Base-by-base conservation (phyloP, 2,797 vertebrate species). In the Gobionotothen gibberifrons region DNA sequence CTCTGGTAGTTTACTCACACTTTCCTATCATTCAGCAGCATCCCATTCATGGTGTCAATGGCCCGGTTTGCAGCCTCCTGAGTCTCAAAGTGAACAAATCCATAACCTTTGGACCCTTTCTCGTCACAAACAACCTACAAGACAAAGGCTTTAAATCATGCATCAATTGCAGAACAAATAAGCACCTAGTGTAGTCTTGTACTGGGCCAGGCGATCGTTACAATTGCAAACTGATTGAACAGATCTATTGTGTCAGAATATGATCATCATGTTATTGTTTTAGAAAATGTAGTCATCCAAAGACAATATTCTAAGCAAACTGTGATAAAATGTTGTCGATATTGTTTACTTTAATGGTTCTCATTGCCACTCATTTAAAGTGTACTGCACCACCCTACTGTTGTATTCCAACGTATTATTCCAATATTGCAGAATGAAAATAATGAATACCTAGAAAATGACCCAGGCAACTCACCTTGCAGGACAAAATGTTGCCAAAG, bases 51-150 rank as follows among this genome's bases (percentile, higher is more conserved):
- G 54, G 96, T 98, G 3, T 94, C 91, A 13, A 99, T 99, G 69
- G 98, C 97, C 26, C 95, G 93, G 87, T 95, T 95, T 0, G 98
- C 97, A 21, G 97, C 97, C 87, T 99, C 97, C 0, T 97, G 95
- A 0, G 98, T 99, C 90, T 99, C 98, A 89, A 99, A 99, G 86
- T 99, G 98, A 85, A 99, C 98, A 81, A 99, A 99, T 66, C 98
- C 98, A 1, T 99, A 99, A 69, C 98, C 98, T 82, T 97, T 96
- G 32, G 98, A 99, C 75, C 98, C 97, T 0, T 95, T 96, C 68
- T 98, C 96, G 42, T 99, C 97, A 91, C 96, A 97, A 26, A 97
- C 97, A 49, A 99, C 98, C 98, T 99, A 56, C 55, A 78, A 53
- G 9, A 69, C 8, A 82, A 72, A 17, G 2, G 14, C 4, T 36